A percentile compares a stretch with the other conserved stretches of the same genome.
Conservation (phyloP, 2,888 invertebrate species). For the Lottia gigantea region DNA sequence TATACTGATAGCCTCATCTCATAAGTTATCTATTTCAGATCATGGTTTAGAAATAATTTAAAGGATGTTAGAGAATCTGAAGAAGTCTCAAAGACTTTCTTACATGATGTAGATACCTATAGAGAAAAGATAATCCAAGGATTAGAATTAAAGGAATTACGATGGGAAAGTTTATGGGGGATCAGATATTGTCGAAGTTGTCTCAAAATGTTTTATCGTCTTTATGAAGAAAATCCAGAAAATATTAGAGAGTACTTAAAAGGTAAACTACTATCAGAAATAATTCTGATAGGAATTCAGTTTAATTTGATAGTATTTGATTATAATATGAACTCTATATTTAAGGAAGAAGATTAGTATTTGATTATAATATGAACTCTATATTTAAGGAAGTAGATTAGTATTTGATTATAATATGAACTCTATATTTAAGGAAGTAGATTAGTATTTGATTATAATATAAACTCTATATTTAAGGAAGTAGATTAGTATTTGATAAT, state of each 20-base stretch:
- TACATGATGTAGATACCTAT: conserved; percentile 80
- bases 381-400: too few species aligned
- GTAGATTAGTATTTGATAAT: too few species aligned
- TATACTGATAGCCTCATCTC: too few species aligned
- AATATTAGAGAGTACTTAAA: conserved; percentile 75
- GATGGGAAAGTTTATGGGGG: conserved; percentile 69
- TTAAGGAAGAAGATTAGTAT: too few species aligned
- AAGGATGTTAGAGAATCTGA: conserved; percentile 77
- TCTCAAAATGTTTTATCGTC: conserved; percentile 82
- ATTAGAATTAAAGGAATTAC: conserved; percentile 74
- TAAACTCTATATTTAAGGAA: too few species aligned
- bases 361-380: too few species aligned
- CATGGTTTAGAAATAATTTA: conserved; percentile 81
- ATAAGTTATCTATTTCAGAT: conserved; percentile 34
- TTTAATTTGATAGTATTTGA: too few species aligned
- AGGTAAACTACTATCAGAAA: conserved; percentile 41
- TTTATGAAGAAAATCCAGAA: conserved; percentile 81
- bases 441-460: too few species aligned
- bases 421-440: too few species aligned
- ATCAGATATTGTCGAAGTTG: conserved; percentile 88
- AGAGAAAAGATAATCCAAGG: conserved; percentile 73
- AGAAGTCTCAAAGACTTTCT: conserved; percentile 76
- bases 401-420: too few species aligned
- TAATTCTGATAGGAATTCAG: too few species aligned
- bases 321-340: too few species aligned